Base-by-base conservation (phyloP, 2,113 vertebrate species). In the Coptodon bakossiorum region DNA sequence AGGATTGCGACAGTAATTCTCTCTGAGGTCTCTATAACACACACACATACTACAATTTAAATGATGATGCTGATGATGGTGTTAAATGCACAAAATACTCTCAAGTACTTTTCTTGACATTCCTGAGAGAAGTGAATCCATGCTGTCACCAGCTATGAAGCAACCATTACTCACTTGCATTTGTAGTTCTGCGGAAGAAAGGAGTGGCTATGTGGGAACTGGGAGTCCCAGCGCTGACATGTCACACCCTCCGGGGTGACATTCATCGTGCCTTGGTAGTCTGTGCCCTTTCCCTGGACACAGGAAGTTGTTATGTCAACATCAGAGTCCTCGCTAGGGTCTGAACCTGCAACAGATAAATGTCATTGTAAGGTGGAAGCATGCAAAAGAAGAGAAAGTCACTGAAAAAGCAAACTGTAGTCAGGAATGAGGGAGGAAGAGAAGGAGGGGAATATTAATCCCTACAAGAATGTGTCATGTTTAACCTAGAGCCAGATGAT, bases 1-100 rank as follows among this genome's bases (percentile, higher is more conserved):
- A 48, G 98, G 98, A 94, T 99, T 99, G 86, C 98, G 96, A 93
- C 98, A 99, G 93, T 97, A 98, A 95, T 99, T 99, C 94, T 99
- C 98, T 88, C 96, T 96, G 85, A 99, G 96, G 95, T 98, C 97
- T 93, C 98, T 99, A 85, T 13, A 81, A 93, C 84, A 93, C 22
- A 88, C 59, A 92, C 89, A 91, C 29, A 66, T 31, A 82, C 91
- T 93, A 88, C 87, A 84, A 90, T 85, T 94, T 82, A 95, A 80
- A 94, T 92, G 84, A 90, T 88, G 68, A 40, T 82, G 91, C 92
- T 9, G 45, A 81, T n/a, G 73, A 78, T 59, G 45, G 48, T 38
- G 3, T 6, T 89, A 38, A 38, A 88, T 14, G n/a, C 54, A 63
- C 8, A 88, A 83, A 81, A 22, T 43, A 6, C 80, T 53, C 17